Base-by-base conservation (phyloP, 2,113 vertebrate genomes). In the Ophiodon elongatus region DNA sequence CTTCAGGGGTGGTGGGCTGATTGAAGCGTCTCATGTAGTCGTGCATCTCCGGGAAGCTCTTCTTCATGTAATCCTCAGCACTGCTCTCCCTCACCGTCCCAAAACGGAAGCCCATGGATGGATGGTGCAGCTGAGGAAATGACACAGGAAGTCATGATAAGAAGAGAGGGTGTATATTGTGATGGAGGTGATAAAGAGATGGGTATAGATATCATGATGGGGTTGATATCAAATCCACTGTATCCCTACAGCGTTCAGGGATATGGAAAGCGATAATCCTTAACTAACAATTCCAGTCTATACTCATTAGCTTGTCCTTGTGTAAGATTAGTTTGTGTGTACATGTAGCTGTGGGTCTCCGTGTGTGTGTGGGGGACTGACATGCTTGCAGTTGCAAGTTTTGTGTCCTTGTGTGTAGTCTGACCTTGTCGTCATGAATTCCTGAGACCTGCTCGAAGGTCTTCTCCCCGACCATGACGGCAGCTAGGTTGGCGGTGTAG, bases 381-480 rank as follows among this genome's bases (percentile, higher is more conserved):
- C 76, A 68, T 75, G 70, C 27, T 33, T 79, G 64, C 8, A 66
- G 23, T 17, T 76, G 70, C 50, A 77, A 41, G 33, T 68, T 68
- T 31, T 66, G 33, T 11, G 86, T 74, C 72, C 50, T 79, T 54
- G 82, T 2, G 8, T 8, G 33, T 6, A 6, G 19, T 0, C 95
- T 82, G 79, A 99, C 98, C 97, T 99, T 99, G 63, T 97, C 97
- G 73, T 99, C 98, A 0, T 99, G 98, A 88, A 99, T 98, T 63
- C 98, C 98, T 0, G 97, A 98, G 79, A 99, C 96, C 89, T 97
- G 96, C 91, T 98, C 97, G 0, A 99, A 99, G 41, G 97, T 98
- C 93, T 99, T 99, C 90, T 99, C 98, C 11, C 98, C 98, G 0
- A 99, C 98, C 97, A 99, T 98, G 89, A 99, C 97, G 0, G 98